Evolutionary conservation across 2,797 vertebrate genomes (phyloP), one percentile per base, ranked within the genome.

Genomic region (Micromesistius poutassou): DNA sequence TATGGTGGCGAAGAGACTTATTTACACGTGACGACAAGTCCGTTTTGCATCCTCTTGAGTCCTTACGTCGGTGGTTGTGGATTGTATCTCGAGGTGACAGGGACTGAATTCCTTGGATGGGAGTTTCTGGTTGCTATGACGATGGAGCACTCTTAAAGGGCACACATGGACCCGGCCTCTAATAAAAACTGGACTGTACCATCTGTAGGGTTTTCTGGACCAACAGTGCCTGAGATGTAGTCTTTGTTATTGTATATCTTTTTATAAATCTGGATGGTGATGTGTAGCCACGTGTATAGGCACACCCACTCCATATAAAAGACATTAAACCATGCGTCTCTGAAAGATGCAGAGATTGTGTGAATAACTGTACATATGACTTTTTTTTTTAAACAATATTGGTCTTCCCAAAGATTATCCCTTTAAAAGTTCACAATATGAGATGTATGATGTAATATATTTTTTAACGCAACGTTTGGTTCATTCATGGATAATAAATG

Each of bases 401-500:
- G 79, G 76, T 78, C 87, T 89, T 79, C 81, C 81, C 74, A 88
- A 86, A 81, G 85, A 80, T 80, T 79, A 76, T 78, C 78, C 81
- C 86, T 81, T 92, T 86, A 91, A 86, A 88, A 78, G 84, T 77
- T 83, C 92, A 93, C 87, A 90, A 87, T 91, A 91, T 85, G 92
- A 91, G 95, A 95, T 96, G 95, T 89, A 95, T 95, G 95, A 92
- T 96, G 95, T 97, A 96, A 96, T 94, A 95, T 97, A 95, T 93
- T 91, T 87, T 90, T 90, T 91, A 87, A 89, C 74, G 88, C 92
- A 93, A 85, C 82, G 87, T 86, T 76, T 82, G 74, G 36, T 74
- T 73, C 28, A 25, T 30, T 75, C 82, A 72, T 81, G 77, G 55
- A 35, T 55, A 78, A 71, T 50, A 40, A 40, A 30, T 25, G 75